Conservation (phyloP, 1,140 invertebrate genomes). For the Caenorhabditis elegans region DNA sequence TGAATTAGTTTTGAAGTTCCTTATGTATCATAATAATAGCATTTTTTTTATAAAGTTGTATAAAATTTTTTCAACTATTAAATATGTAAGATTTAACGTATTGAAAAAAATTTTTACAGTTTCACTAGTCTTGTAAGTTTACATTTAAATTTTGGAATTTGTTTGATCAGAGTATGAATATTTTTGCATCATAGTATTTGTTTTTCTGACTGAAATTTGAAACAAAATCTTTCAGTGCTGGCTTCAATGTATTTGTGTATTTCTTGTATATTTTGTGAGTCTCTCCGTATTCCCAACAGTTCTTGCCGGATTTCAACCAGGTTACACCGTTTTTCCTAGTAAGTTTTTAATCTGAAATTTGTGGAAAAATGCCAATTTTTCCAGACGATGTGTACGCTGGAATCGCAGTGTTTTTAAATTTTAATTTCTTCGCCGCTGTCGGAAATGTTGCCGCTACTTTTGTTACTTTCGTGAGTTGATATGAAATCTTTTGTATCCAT, state of each 20-base stretch:
- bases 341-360: not conserved
- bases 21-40: too few relatives aligned
- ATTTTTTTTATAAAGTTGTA: too few relatives aligned
- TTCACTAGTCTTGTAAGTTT: too few relatives aligned
- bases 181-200: too few relatives aligned
- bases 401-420: conserved; percentile 26
- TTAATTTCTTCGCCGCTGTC: conserved; percentile 33
- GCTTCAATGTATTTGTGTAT: conserved; percentile 36
- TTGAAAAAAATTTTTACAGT: too few relatives aligned
- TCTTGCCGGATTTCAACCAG: conserved; percentile 29
- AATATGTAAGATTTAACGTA: too few relatives aligned
- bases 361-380: not conserved
- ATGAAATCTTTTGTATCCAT: too few relatives aligned
- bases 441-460: conserved; percentile 29
- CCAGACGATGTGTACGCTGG: conserved; percentile 31
- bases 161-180: too few relatives aligned
- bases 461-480: not conserved
- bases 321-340: not conserved
- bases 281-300: conserved; percentile 31
- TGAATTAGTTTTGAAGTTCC: too few relatives aligned
- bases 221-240: conserved; percentile 18
- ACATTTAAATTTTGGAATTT: too few relatives aligned
- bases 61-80: too few relatives aligned
- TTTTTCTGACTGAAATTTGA: not conserved
- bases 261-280: conserved; percentile 36